Evolutionary conservation across 1,140 invertebrate species (phyloP), one percentile per base, ranked within the genome.

Genomic region (Paralvinella palmiformis): DNA sequence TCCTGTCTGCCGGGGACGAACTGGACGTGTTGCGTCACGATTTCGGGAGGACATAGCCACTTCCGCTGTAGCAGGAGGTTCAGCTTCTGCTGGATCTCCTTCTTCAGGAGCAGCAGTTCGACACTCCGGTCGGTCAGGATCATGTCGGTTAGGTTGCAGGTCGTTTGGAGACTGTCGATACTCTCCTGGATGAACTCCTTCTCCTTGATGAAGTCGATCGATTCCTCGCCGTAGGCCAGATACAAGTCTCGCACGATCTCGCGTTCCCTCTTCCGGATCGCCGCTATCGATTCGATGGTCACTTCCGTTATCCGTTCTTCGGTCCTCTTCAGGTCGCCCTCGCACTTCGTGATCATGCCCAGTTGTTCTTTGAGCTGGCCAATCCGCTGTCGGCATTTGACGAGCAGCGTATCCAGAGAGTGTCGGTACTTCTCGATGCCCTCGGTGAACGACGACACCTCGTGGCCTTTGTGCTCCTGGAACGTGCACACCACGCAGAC

Each of bases 401-500:
- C 62, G 17, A 80, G 41, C 53, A 79, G 66, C 13, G 58, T 52
- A 44, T 78, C 72, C 36, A 81, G 59, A 1, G 67, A 61, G 36
- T 41, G 63, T 62, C 72, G 73, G 62, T 79, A 73, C 58, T 79
- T 75, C 27, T 67, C 55, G 48, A 75, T 73, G 24, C 75, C 78
- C 44, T 79, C 76, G 22, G 59, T 74, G 57, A 81, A 79, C 10
- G 77, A 78, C 57, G 73, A 76, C 31, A 81, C 74, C 29, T 81
- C 78, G 66, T 81, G 80, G 59, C 77, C 76, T 27, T 73, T 70
- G 64, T 81, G 77, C 62, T 78, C 72, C 56, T 79, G 75, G 69
- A 79, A 80, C 7, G 79, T 74, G 63, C 80, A 81, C 15, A 80
- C 70, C 24, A 81, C 71, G 71, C 79, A 80, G 17, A 80, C 71